Conservation (phyloP, 2,888 invertebrate genomes). For the Leptinotarsa juncta region DNA sequence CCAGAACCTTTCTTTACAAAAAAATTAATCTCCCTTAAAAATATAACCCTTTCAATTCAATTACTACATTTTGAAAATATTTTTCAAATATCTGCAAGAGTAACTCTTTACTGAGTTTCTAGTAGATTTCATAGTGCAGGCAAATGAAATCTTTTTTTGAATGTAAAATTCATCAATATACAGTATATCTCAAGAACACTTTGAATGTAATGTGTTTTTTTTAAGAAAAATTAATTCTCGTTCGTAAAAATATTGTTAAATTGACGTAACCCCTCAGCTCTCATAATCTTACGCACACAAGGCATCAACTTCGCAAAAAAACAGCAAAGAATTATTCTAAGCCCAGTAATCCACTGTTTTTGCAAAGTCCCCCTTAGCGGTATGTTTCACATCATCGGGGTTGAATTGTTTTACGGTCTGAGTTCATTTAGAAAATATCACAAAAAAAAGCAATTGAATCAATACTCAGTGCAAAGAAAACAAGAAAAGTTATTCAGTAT, state of each 20-base stretch:
- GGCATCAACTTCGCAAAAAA: slow-evolving; percentile 30
- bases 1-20: too few species aligned
- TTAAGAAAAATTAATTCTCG: background rate
- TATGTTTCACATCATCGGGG: slow-evolving; percentile 47
- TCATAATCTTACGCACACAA: slow-evolving; percentile 36
- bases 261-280: slow-evolving; percentile 27
- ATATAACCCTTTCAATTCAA: too few species aligned
- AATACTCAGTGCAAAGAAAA: background rate
- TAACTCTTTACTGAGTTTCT: too few species aligned
- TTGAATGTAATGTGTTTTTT: background rate
- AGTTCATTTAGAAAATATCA: background rate
- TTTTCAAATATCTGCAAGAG: too few species aligned
- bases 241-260: background rate
- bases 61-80: too few species aligned
- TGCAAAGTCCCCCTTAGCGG: slow-evolving; percentile 43
- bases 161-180: too few species aligned
- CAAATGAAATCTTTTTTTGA: too few species aligned
- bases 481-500: too few species aligned
- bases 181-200: too few species aligned
- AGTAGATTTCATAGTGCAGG: too few species aligned
- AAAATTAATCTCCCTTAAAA: too few species aligned
- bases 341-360: slow-evolving; percentile 30
- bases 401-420: background rate
- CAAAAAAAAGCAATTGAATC: background rate
- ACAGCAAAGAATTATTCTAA: slow-evolving; percentile 8